phyloP scores from a whole-genome alignment of 2,113 vertebrate species.

The Poeciliopsis retropinna region DNA sequence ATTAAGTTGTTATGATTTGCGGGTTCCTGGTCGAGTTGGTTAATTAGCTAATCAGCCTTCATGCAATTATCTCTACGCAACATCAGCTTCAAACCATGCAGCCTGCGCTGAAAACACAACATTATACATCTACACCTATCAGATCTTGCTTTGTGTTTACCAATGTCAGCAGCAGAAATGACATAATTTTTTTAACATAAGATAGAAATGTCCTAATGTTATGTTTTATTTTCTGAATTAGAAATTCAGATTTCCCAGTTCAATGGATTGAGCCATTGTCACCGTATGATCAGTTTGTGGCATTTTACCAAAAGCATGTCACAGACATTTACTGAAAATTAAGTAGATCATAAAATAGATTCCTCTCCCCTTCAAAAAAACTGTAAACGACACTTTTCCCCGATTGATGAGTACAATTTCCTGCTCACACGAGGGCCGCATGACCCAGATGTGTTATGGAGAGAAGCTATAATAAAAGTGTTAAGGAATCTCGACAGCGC shows the following conservation, averaged over 20 bases:
- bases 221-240: too few species aligned
- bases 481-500: slow-evolving; percentile 51
- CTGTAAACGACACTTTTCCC: not conserved
- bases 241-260: too few species aligned
- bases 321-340: too few species aligned
- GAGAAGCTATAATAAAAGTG: slow-evolving; percentile 36
- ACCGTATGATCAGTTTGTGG: too few species aligned
- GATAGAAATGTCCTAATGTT: not conserved
- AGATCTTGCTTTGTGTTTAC: not conserved
- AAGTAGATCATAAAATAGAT: too few species aligned
- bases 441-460: slow-evolving; percentile 39
- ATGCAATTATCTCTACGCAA: not conserved
- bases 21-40: not conserved
- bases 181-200: not conserved
- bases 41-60: not conserved
- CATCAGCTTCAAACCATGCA: not conserved
- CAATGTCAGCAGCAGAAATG: not conserved
- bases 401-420: slow-evolving; percentile 6
- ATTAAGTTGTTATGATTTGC: not conserved
- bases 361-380: not conserved
- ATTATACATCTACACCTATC: not conserved
- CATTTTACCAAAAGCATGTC: too few species aligned
- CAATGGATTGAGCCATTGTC: too few species aligned
- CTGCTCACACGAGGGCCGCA: slow-evolving; percentile 13
- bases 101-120: not conserved